Conservation (phyloP, 2,888 invertebrate genomes). For the Acanthoscelides obtectus region DNA sequence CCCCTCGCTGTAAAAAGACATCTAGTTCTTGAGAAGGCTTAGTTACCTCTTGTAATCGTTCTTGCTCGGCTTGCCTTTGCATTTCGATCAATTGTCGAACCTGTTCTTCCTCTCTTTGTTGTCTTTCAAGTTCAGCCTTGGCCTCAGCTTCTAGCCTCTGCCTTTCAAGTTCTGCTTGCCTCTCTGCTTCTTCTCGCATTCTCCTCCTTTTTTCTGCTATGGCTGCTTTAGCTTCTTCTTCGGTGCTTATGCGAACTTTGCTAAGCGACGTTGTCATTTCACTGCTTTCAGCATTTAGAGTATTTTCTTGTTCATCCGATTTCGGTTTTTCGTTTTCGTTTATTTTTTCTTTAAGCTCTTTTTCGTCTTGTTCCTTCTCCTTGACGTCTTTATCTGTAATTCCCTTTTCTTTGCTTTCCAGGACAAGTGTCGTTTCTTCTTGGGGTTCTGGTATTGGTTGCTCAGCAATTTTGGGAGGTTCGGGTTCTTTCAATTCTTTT, state of each 20-base stretch:
- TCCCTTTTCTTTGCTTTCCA: not conserved
- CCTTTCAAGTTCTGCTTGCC: conserved; percentile 82
- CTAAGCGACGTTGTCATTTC: conserved; percentile 60
- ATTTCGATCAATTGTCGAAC: conserved; percentile 73
- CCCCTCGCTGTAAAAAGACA: too few relatives aligned
- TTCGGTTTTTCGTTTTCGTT: conserved; percentile 7
- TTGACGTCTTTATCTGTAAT: not conserved
- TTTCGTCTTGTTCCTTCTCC: not conserved
- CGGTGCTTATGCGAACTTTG: conserved; percentile 73
- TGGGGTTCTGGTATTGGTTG: not conserved
- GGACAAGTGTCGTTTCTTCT: not conserved
- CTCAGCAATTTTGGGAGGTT: not conserved
- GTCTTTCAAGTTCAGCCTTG: conserved; percentile 66
- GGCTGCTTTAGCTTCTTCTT: conserved; percentile 91
- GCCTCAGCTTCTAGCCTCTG: conserved; percentile 67
- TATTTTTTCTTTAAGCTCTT: conserved; percentile 5
- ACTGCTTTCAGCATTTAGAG: conserved; percentile 18
- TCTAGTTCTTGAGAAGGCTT: too few relatives aligned
- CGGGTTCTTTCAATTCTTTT: not conserved
- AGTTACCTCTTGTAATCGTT: conserved; percentile 79
- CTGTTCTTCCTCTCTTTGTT: conserved; percentile 76
- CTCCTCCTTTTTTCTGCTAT: conserved; percentile 83
- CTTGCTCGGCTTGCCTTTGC: conserved; percentile 78
- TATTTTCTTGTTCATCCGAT: not conserved
- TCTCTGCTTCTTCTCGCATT: conserved; percentile 87